phyloP scores from a whole-genome alignment of 2,888 invertebrate genomes.

The Caenorhabditis becei region DNA sequence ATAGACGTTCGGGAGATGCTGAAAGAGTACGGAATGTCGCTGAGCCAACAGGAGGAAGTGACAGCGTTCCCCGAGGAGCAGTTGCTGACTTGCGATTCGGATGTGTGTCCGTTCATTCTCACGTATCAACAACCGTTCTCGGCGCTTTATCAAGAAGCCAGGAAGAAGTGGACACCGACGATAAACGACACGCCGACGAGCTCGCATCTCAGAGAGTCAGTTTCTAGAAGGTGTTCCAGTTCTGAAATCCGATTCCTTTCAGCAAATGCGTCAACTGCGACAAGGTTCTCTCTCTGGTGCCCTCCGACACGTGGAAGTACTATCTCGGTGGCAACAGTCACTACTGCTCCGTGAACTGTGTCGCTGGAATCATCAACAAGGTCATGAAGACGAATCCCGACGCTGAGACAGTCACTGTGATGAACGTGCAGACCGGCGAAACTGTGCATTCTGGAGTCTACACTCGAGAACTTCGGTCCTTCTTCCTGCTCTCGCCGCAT shows the following conservation, averaged over 20 bases:
- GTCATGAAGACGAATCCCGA: conserved; percentile 24
- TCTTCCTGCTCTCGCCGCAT: conserved; percentile 51
- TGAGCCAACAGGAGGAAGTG: conserved; percentile 4
- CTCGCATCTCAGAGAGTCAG: conserved; percentile 41
- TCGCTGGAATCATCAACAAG: conserved; percentile 41
- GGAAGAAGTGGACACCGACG: conserved; percentile 48
- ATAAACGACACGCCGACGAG: conserved; percentile 22
- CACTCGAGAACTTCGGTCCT: conserved; percentile 49
- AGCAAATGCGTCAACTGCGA: conserved; percentile 58
- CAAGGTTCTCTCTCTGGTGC: conserved; percentile 12
- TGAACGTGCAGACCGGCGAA: conserved; percentile 49
- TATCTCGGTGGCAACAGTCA: conserved; percentile 41
- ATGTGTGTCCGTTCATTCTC: conserved; percentile 55
- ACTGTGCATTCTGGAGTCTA: conserved; percentile 38
- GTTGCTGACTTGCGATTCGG: conserved; percentile 51
- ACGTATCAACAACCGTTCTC: conserved; percentile 52
- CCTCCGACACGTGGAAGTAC: conserved; percentile 27
- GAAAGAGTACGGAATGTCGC: conserved; percentile 50
- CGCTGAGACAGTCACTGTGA: conserved; percentile 49
- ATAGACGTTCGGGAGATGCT: conserved; percentile 28
- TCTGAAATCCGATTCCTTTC: neutral
- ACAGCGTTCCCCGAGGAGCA: conserved; percentile 36
- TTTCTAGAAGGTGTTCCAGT: neutral
- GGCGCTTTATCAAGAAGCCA: conserved; percentile 50
- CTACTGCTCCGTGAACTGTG: conserved; percentile 58